Evolutionary conservation across 2,113 vertebrate species (phyloP).

Genomic region (Leptobrachium ailaonicum): DNA sequence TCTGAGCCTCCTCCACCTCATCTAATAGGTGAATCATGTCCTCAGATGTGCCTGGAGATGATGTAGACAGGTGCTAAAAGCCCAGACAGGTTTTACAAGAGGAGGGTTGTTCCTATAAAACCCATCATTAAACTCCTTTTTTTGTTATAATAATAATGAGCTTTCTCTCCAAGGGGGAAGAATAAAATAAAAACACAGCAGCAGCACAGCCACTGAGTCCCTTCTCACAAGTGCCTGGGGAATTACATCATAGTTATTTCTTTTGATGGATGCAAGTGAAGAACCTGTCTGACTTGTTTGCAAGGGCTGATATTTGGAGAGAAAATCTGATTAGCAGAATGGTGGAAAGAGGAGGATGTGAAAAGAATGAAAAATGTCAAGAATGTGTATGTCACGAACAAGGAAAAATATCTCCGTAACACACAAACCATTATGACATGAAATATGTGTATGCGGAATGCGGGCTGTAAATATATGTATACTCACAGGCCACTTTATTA

Average conservation of each 20-base stretch:
- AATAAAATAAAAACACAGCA: no score
- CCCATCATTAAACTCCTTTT: not conserved
- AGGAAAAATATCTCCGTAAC: no score
- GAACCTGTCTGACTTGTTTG: conserved; percentile 20
- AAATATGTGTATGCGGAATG: no score
- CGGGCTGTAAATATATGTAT: no score
- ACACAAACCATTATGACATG: no score
- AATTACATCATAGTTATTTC: conserved; percentile 4
- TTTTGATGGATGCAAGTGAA: not conserved
- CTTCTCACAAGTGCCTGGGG: conserved; percentile 5
- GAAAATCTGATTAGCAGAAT: not conserved
- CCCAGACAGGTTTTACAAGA: not conserved
- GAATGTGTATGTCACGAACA: not conserved
- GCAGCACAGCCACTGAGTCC: not conserved
- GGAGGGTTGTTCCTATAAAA: not conserved
- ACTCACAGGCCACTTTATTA: no score
- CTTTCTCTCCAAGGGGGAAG: not conserved
- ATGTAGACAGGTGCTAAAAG: not conserved
- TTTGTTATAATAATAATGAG: not conserved
- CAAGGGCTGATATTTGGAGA: not conserved
- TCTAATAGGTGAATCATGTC: not conserved
- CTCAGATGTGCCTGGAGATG: conserved; percentile 5
- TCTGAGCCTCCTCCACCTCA: conserved; percentile 8
- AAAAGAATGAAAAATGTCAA: not conserved
- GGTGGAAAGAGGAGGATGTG: not conserved